Percentiles rank a stretch among this genome's conserved stretches.
These are phyloP conservation scores for Amblyraja radiata DNA, from an alignment of 2,797 vertebrate species.

Conservation along the genomic window DNA sequence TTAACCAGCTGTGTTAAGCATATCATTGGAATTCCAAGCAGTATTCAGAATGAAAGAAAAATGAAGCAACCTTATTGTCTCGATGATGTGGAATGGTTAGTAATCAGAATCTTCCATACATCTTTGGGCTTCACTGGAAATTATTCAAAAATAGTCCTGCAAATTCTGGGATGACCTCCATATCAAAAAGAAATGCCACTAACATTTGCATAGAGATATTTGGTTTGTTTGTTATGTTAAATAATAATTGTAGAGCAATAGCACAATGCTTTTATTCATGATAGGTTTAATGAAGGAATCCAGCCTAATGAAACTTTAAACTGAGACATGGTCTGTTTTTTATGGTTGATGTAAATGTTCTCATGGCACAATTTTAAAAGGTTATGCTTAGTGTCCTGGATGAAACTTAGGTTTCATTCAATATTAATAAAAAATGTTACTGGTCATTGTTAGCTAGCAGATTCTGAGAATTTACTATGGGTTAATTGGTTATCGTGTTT, in stretches of 20 bases:
- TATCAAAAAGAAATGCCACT: not conserved
- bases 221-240: not conserved
- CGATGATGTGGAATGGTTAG: conserved; percentile 24
- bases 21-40: conserved; percentile 34
- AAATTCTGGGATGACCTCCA: conserved; percentile 10
- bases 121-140: conserved; percentile 5
- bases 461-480: too few species aligned
- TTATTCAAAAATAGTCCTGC: not conserved
- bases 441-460: too few species aligned
- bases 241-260: not conserved
- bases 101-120: conserved; percentile 29
- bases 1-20: conserved; percentile 28
- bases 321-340: too few species aligned
- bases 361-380: too few species aligned
- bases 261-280: too few species aligned
- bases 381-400: too few species aligned
- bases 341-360: too few species aligned
- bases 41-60: conserved; percentile 25
- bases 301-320: too few species aligned
- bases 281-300: too few species aligned
- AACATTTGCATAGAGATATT: not conserved
- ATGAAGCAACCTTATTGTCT: conserved; percentile 28
- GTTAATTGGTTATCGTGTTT: too few species aligned
- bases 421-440: too few species aligned
- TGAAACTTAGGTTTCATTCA: too few species aligned